Percentiles rank a stretch among this genome's conserved stretches.
These are phyloP conservation scores for Athalia rosae DNA, from an alignment of 2,888 invertebrate genomes.

Conservation along the genomic window DNA sequence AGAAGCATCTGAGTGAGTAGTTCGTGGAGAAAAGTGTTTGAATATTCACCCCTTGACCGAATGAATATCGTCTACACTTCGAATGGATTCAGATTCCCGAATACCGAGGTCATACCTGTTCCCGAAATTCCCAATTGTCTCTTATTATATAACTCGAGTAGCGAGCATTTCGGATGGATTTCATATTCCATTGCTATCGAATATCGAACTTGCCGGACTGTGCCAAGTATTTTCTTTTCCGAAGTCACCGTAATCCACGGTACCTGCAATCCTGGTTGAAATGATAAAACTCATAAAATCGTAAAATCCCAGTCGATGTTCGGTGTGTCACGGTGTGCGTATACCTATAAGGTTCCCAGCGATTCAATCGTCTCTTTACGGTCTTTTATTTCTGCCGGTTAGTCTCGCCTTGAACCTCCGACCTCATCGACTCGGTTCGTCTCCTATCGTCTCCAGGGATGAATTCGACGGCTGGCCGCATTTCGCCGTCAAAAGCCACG, in stretches of 20 bases:
- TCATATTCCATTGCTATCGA: slow-evolving; percentile 29
- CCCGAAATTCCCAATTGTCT: too few species aligned
- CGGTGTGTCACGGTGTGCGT: neutral
- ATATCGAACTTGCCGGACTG: slow-evolving; percentile 37
- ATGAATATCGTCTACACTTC: too few species aligned
- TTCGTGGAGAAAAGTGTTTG: neutral
- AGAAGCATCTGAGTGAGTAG: neutral
- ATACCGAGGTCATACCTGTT: too few species aligned
- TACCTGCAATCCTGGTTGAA: slow-evolving; percentile 1
- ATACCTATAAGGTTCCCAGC: neutral
- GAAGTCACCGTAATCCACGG: slow-evolving; percentile 27
- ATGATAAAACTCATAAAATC: neutral
- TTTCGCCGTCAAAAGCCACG: neutral
- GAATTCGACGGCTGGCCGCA: slow-evolving; percentile 4
- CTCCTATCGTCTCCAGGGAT: neutral
- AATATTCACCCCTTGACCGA: too few species aligned
- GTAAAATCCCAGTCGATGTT: neutral
- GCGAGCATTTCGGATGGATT: neutral
- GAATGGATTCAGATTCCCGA: too few species aligned
- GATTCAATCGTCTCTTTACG: neutral
- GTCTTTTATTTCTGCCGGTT: slow-evolving; percentile 3
- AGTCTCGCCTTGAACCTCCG: neutral
- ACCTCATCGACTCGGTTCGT: slow-evolving; percentile 3
- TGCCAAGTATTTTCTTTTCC: slow-evolving; percentile 19
- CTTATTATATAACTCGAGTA: neutral